These are phyloP conservation scores for Dryomyza anilis DNA, from an alignment of 2,888 invertebrate species.

Conservation along the genomic window DNA sequence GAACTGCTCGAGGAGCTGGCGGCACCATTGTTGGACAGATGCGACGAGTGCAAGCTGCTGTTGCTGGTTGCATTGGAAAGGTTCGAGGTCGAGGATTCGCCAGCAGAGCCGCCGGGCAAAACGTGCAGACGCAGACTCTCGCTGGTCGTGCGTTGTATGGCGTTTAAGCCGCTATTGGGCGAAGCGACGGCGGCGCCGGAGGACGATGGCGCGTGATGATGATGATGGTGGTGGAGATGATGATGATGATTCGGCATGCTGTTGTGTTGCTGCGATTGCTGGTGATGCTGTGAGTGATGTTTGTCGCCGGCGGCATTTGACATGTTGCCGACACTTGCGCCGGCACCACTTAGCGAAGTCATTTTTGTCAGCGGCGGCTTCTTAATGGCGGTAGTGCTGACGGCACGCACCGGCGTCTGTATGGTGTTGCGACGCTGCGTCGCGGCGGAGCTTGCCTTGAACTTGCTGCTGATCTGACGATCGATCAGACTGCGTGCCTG, in stretches of 20 bases:
- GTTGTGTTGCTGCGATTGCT: slow-evolving; percentile 43
- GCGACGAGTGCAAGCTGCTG: slow-evolving; percentile 37
- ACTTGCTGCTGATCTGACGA: slow-evolving; percentile 50
- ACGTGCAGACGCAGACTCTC: slow-evolving; percentile 70
- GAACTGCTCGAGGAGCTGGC: slow-evolving; percentile 36
- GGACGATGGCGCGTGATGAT: slow-evolving; percentile 25
- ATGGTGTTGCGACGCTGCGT: slow-evolving; percentile 50
- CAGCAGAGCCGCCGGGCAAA: slow-evolving; percentile 35
- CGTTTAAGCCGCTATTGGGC: slow-evolving; percentile 40
- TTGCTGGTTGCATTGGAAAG: slow-evolving; percentile 47
- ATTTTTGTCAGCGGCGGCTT: slow-evolving; percentile 50
- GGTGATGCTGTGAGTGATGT: slow-evolving; percentile 43
- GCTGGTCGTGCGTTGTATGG: slow-evolving; percentile 73
- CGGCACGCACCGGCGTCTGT: slow-evolving; percentile 44
- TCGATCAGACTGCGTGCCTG: slow-evolving; percentile 51
- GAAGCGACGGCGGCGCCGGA: slow-evolving; percentile 26
- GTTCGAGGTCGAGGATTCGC: slow-evolving; percentile 29
- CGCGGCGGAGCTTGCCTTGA: slow-evolving; percentile 44
- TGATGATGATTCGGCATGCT: slow-evolving; percentile 43
- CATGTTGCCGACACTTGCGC: slow-evolving; percentile 15
- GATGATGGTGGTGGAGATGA: slow-evolving; percentile 38
- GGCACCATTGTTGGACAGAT: neutral
- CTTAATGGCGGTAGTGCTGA: slow-evolving; percentile 45
- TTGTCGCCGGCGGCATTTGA: slow-evolving; percentile 28
- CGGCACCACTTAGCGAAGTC: slow-evolving; percentile 42